A percentile compares a stretch with the other conserved stretches of the same genome.
phyloP scores from a whole-genome alignment of 2,113 vertebrate genomes.

The Lasiurus borealis region DNA sequence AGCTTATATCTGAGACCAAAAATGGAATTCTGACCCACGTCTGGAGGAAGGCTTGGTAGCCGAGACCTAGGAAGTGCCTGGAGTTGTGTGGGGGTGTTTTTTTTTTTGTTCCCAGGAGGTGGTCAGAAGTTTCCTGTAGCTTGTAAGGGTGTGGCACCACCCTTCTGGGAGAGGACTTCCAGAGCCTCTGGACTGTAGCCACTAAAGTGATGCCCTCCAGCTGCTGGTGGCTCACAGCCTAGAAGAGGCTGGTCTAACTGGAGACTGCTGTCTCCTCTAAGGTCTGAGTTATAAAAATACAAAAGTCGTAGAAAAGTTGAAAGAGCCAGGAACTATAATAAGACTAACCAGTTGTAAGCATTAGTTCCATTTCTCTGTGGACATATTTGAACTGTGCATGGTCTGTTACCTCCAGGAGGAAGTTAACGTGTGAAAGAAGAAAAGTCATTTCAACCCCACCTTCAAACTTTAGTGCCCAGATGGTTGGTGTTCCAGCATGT shows the following conservation, averaged over 20 bases:
- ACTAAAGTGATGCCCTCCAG: no score
- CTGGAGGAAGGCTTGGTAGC: no score
- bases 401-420: no score
- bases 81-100: background rate
- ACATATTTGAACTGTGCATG: background rate
- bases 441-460: background rate
- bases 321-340: background rate
- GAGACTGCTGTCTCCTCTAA: rapidly evolving
- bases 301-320: background rate
- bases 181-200: background rate
- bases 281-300: background rate
- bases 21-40: background rate
- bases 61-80: rapidly evolving
- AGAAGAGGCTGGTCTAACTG: rapidly evolving
- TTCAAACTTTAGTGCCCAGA: background rate
- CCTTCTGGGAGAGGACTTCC: background rate
- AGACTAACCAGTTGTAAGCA: background rate
- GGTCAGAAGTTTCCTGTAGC: background rate
- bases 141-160: background rate
- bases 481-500: no score
- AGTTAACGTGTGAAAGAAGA: rapidly evolving
- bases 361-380: background rate
- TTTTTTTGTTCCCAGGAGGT: background rate
- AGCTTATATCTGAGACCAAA: background rate
- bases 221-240: background rate